Evolutionary conservation across 1,140 invertebrate species (phyloP), one percentile per base, ranked within the genome.

Genomic region (Asobara japonica): DNA sequence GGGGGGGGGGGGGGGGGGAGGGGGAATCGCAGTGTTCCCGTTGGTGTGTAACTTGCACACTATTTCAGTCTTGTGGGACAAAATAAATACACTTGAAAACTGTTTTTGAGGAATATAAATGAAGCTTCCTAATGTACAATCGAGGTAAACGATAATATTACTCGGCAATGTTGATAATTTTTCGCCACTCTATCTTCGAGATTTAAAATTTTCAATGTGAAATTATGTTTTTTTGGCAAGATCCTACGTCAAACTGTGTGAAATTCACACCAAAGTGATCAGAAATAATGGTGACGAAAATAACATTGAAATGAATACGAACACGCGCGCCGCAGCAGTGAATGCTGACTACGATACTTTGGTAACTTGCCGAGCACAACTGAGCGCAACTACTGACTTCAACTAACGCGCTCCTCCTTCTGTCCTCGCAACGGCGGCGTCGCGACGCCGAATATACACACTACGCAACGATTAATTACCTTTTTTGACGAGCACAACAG

Each of bases 221-320:
- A 45, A 45, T 45, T 16, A 16, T 16, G 11, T 45, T 45, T n/a
- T 45, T 45, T 45, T 25, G 22, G 20, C 22, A 20, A 25, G 51
- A 3, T 1, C 13, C 2, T 56, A 2, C 25, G 51, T 27, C 11
- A 13, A 56, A 56, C 51, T 56, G 13, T 51, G 45, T 20, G 45
- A 18, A 51, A 51, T 51, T 51, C 20, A 51, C 45, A 20, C 5
- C 25, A 18, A 22, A 10, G 13, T 5, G 22, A 10, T 22, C 18
- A 56, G 25, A 56, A 56, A 56, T 22, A 51, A 51, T 56, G 51
- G 6, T 56, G 51, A 27, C 25, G 25, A 56, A 56, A 56, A 56
- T 56, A 56, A 56, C 11, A 25, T 56, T 56, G 6, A 56, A 56
- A 56, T 7, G 51, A 2, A 25, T 22, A 22, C 22, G 22, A 56